These are phyloP conservation scores for Adelges cooleyi DNA, from an alignment of 1,140 invertebrate species.

Conservation along the genomic window DNA sequence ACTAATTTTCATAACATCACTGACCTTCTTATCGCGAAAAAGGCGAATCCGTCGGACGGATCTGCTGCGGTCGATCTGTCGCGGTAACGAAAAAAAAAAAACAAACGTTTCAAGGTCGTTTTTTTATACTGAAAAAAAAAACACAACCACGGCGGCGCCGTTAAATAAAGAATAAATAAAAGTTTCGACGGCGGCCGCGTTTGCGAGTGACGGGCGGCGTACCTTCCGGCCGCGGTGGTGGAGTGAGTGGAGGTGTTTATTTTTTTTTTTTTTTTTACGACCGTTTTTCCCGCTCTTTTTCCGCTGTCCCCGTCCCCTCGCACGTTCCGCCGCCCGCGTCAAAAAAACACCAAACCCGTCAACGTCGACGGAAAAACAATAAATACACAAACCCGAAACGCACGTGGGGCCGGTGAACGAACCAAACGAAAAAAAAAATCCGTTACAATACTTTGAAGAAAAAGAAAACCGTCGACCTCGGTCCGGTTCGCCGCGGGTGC, in stretches of 20 bases:
- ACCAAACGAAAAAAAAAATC: too few relatives aligned
- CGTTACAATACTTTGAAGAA: too few relatives aligned
- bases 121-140: neutral
- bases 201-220: neutral
- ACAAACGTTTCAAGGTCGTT: neutral
- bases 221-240: neutral
- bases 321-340: neutral
- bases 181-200: neutral
- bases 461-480: too few relatives aligned
- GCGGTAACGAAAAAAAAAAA: too few relatives aligned
- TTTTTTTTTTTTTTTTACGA: conserved; percentile 16
- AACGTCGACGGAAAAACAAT: too few relatives aligned
- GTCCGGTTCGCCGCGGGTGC: too few relatives aligned
- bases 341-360: neutral
- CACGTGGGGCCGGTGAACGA: too few relatives aligned
- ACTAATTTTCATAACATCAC: too few relatives aligned
- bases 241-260: neutral
- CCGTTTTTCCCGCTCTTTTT: conserved; percentile 20
- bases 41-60: too few relatives aligned
- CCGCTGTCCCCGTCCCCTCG: neutral
- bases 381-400: too few relatives aligned
- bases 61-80: neutral
- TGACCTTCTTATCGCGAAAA: conserved; percentile 22
- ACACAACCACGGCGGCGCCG: neutral
- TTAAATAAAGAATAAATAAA: neutral